These are phyloP conservation scores for Empidonax alnorum DNA, from an alignment of 2,113 vertebrate species.

Conservation along the genomic window DNA sequence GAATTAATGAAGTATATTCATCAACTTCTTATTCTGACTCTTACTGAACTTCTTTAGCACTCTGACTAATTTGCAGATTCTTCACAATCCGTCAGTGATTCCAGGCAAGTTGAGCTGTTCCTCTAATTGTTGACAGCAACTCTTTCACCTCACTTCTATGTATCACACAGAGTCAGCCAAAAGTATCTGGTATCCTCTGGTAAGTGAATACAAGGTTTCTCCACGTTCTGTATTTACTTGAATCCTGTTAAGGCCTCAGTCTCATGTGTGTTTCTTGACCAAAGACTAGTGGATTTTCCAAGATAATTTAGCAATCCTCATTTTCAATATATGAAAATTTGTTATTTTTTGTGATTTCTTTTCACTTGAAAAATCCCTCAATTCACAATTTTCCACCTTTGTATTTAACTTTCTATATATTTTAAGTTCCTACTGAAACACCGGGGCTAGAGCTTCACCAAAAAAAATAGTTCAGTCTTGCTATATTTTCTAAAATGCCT, in stretches of 20 bases:
- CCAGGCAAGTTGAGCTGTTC: neutral
- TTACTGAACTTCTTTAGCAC: neutral
- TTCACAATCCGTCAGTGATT: neutral
- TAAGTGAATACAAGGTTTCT: neutral
- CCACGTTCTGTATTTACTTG: neutral
- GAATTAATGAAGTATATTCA: neutral
- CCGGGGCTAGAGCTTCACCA: neutral
- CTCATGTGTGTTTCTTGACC: rapidly evolving
- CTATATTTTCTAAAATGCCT: neutral
- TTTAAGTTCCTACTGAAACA: neutral
- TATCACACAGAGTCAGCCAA: neutral
- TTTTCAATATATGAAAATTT: neutral
- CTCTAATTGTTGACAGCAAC: neutral
- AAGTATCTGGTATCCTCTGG: neutral
- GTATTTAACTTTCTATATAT: neutral
- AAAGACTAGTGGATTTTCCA: neutral
- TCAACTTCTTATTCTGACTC: neutral
- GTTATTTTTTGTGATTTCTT: neutral
- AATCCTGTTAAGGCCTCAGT: neutral
- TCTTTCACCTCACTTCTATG: neutral
- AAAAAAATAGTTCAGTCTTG: neutral
- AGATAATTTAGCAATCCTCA: neutral
- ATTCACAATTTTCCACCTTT: neutral
- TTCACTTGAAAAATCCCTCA: neutral
- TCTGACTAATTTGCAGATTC: neutral